Evolutionary conservation across 64 coral and sea anemone genomes (phyloP).

Genomic region (Pachyseris speciosa): DNA sequence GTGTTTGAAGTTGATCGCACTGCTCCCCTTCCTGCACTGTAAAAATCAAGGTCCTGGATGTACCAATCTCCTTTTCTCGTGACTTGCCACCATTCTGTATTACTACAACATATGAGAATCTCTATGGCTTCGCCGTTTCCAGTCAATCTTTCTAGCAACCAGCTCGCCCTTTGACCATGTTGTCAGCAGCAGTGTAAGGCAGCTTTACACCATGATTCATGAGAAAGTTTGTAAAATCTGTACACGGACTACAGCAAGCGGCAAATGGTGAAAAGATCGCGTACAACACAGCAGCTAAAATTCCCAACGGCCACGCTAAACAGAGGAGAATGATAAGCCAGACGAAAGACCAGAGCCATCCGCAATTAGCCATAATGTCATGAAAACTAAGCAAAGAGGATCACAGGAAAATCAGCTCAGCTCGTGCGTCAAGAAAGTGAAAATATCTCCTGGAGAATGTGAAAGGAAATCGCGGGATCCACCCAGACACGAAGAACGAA

Average conservation of each 20-base stretch:
- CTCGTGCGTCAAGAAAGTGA: background rate
- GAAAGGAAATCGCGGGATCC: background rate
- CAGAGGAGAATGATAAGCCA: slow-evolving; percentile 80
- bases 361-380: slow-evolving; percentile 58
- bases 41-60: background rate
- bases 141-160: slow-evolving; percentile 51
- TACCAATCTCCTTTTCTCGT: background rate
- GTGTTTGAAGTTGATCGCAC: background rate
- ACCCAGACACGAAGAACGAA: background rate
- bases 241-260: slow-evolving; percentile 88
- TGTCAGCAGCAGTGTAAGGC: slow-evolving; percentile 79
- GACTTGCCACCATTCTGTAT: background rate
- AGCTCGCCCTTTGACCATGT: slow-evolving; percentile 93
- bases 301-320: slow-evolving; percentile 88
- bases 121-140: background rate
- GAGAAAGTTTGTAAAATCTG: slow-evolving; percentile 83
- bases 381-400: background rate
- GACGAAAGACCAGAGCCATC: slow-evolving; percentile 92
- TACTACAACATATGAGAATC: background rate
- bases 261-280: slow-evolving; percentile 93
- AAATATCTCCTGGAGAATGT: background rate
- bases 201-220: slow-evolving; percentile 84
- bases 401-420: background rate
- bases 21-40: background rate
- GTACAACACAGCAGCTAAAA: slow-evolving; percentile 92